Evolutionary conservation across 1,140 invertebrate genomes (phyloP), one percentile per base, ranked within the genome.

Genomic region (Calosoma granatense): DNA sequence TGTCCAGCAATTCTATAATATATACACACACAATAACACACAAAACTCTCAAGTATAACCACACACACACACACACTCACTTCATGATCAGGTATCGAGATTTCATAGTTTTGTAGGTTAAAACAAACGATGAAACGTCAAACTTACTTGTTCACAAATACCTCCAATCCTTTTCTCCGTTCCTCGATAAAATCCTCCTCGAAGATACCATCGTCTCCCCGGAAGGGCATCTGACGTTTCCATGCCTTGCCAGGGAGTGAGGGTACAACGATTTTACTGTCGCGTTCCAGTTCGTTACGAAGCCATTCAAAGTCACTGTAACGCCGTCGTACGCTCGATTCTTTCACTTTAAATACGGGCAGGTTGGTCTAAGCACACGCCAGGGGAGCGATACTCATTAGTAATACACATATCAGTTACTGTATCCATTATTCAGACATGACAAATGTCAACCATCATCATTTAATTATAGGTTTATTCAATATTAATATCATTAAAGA

Each of bases 221-320:
- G 80, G 74, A 99, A 99, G 43, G 97, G 97, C 73, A 99, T 82
- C 73, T 98, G 96, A 72, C 94, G 79, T 76, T 98, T 98, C 83
- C 96, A 89, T 17, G 96, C 95, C 82, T 99, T 99, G 4, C 95
- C 94, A 20, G 97, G 97, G 62, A 99, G 77, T 22, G 93, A 83
- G 56, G 97, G 97, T 22, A 99, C 97, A 39, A 99, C 94, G 79
- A 98, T 98, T 92, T 99, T 99, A 76, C 95, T 98, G 72, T 99
- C 97, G 73, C 97, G 81, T 80, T 99, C 97, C 61, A 99, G 74
- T 81, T 99, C 97, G 76, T 93, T 97, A 74, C 95, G 85, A 51
- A 99, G 76, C 97, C 97, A 99, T 80, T 99, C 97, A 78, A 99
- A 99, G 77, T 99, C 97, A 78, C 94, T 98, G 77, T 99, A 99